Evolutionary conservation across 2,888 invertebrate species (phyloP).

Genomic region (Petrophora chlorosata): DNA sequence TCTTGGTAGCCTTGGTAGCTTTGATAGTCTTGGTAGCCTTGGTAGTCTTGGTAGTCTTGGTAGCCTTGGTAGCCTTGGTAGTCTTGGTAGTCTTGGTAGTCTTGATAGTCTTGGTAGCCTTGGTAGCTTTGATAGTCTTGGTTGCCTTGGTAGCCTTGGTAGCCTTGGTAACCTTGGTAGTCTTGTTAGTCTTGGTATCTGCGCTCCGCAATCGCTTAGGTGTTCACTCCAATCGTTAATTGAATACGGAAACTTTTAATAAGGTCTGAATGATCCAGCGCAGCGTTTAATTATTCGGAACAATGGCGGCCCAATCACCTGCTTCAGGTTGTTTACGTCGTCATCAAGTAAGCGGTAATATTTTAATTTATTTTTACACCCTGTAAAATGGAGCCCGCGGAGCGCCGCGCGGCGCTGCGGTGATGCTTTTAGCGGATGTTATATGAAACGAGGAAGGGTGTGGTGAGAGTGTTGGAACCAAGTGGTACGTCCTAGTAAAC

Average conservation of each 20-base stretch:
- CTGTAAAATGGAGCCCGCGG: slow-evolving; percentile 17
- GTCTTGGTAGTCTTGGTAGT: too few species aligned
- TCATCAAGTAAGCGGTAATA: slow-evolving; percentile 22
- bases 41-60: too few species aligned
- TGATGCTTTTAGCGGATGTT: not conserved
- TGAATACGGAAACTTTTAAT: slow-evolving; percentile 64
- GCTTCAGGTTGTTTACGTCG: slow-evolving; percentile 43
- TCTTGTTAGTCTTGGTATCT: too few species aligned
- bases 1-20: too few species aligned
- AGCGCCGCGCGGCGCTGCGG: not conserved
- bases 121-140: too few species aligned
- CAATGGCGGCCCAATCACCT: slow-evolving; percentile 51
- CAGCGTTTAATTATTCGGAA: slow-evolving; percentile 65
- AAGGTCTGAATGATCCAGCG: slow-evolving; percentile 61
- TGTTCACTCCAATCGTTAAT: slow-evolving; percentile 54
- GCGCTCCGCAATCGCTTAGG: not conserved
- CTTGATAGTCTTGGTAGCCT: too few species aligned
- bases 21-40: too few species aligned
- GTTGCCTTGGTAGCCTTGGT: too few species aligned
- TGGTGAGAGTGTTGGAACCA: not conserved
- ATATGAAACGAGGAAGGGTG: not conserved
- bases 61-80: too few species aligned
- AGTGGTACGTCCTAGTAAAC: too few species aligned
- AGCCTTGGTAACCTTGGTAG: too few species aligned
- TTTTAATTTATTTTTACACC: slow-evolving; percentile 46